Evolutionary conservation across 2,888 invertebrate genomes (phyloP), one percentile per base, ranked within the genome.

Genomic region (Cantharis nigra): DNA sequence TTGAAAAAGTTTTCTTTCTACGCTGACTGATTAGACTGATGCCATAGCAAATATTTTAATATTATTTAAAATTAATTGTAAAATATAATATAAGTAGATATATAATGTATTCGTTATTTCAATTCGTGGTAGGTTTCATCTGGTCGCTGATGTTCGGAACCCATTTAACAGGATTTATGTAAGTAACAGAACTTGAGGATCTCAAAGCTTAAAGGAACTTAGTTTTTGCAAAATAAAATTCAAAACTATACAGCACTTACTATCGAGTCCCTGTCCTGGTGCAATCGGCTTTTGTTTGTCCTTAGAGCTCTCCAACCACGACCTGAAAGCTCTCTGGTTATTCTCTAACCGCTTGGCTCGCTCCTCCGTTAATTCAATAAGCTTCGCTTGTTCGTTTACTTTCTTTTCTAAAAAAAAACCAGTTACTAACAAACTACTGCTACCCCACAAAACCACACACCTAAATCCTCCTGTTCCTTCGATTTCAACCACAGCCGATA

Each of bases 301-400:
- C 87, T 91, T 92, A 80, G 93, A 91, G 63, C 89, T 90, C 75
- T 91, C 89, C 78, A 91, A 86, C 93, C 93, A 93, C 81, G 91
- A 90, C 49, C 91, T 88, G 83, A 92, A 93, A 0, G 93, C 93
- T 67, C 88, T 90, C 80, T 90, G 89, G 77, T 91, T 92, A 72
- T 90, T 89, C 62, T 90, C 88, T 1, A 91, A 86, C 30, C 91
- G 89, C 18, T 88, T 89, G 81, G 91, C 89, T 62, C 91, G 91
- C 4, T 92, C 91, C 28, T 91, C 90, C 0, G 89, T 88, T 9
- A 86, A 84, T 63, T 90, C 90, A 11, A 91, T 89, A 3, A 89
- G 88, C 13, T 87, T 85, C 75, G 85, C 76, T 80, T 88, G 86
- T 76, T 87, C 84, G 72, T 84, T 82, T 63, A 87, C 84, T 82